A percentile compares a stretch with the other conserved stretches of the same genome.
Conservation (phyloP, 35 echinoderm and acorn worm species). For the Anneissia japonica region DNA sequence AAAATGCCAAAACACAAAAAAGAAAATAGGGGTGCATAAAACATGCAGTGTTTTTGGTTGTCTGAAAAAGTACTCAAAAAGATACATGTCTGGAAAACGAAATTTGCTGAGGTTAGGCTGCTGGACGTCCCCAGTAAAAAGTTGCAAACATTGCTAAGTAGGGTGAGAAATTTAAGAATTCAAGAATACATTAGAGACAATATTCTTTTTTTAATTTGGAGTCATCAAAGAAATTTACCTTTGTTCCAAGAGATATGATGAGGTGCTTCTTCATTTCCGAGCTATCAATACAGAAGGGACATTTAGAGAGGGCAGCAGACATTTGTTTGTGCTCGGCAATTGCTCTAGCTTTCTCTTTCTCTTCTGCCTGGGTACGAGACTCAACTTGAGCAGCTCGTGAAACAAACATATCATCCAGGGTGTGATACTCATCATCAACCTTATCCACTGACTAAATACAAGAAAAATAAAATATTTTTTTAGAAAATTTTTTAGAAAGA, state of each 20-base stretch:
- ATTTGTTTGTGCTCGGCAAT: conserved; percentile 64
- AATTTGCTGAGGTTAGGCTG: no score
- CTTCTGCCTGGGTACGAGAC: conserved; percentile 38
- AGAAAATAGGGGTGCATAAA: no score
- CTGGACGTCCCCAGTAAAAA: no score
- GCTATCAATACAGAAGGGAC: conserved; percentile 76
- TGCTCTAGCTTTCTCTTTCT: conserved; percentile 55
- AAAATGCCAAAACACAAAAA: no score
- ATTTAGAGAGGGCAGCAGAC: conserved; percentile 63
- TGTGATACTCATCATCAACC: conserved; percentile 65
- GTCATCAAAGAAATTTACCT: conserved; percentile 44
- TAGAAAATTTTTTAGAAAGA: background rate
- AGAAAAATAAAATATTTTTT: background rate
- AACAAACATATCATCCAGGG: conserved; percentile 98
- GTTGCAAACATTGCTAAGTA: no score
- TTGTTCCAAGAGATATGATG: conserved; percentile 78
- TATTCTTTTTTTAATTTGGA: no score
- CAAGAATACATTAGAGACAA: no score
- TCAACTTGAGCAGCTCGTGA: conserved; percentile 66
- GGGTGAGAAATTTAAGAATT: no score
- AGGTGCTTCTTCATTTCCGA: conserved; percentile 91
- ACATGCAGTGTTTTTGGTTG: no score
- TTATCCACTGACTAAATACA: conserved; percentile 58
- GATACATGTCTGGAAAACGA: no score
- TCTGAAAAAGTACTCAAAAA: no score